Evolutionary conservation across 2,797 vertebrate genomes (phyloP).

Genomic region (Cyclopterus lumpus): DNA sequence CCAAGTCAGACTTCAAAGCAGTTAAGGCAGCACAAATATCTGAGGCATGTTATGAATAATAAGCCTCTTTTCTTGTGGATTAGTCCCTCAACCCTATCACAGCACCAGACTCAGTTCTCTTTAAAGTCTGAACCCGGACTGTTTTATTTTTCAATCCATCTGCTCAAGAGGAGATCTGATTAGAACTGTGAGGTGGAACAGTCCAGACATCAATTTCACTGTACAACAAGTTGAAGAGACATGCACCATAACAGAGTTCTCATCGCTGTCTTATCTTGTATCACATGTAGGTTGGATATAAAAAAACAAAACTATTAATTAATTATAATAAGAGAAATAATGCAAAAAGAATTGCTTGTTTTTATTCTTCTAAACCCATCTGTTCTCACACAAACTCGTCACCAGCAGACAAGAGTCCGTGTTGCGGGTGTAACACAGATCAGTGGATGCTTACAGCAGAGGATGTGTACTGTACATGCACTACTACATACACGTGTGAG

Average conservation of each 20-base stretch:
- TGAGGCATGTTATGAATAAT: conserved; percentile 25
- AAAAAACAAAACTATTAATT: not conserved
- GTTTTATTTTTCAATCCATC: not conserved
- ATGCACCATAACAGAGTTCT: not conserved
- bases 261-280: not conserved
- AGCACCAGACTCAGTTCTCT: conserved; percentile 2
- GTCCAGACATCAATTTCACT: not conserved
- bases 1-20: conserved; percentile 10
- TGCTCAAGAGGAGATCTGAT: not conserved
- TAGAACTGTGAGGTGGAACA: not conserved
- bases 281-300: not conserved
- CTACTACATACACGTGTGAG: too few relatives aligned
- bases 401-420: not conserved
- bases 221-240: too few relatives aligned
- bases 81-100: not conserved
- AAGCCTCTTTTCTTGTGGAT: conserved; percentile 20
- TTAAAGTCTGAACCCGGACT: not conserved
- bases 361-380: not conserved
- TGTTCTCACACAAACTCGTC: conserved; percentile 9
- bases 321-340: not conserved
- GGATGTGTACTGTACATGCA: conserved; percentile 31
- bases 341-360: not conserved
- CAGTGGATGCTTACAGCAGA: conserved; percentile 30
- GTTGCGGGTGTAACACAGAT: conserved; percentile 21
- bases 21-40: conserved; percentile 26